A percentile compares a stretch with the other conserved stretches of the same genome.
These are phyloP conservation scores for Acholoe squamosa DNA, from an alignment of 2,888 invertebrate genomes.

Conservation along the genomic window DNA sequence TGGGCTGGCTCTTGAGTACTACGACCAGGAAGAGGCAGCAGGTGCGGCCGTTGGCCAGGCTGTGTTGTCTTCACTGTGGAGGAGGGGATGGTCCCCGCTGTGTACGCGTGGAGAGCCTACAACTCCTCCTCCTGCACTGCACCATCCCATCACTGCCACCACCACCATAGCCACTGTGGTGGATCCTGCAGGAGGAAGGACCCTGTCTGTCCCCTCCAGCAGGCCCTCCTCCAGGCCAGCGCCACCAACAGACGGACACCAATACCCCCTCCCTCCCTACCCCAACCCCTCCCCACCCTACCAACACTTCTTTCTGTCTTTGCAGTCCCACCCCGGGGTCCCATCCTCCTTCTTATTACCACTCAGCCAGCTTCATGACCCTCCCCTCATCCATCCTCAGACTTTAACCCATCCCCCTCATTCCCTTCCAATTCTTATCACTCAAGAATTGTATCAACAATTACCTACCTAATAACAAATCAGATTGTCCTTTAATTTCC, in stretches of 20 bases:
- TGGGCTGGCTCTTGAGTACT: too few relatives aligned
- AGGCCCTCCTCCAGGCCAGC: neutral
- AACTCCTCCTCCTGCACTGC: too few relatives aligned
- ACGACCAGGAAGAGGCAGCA: neutral
- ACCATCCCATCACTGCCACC: neutral
- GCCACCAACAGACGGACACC: constrained; percentile 12
- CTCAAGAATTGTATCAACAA: neutral
- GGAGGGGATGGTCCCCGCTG: neutral
- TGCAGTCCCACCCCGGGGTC: neutral
- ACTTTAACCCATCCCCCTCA: too few relatives aligned
- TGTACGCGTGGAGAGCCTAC: too few relatives aligned
- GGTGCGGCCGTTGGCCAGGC: neutral
- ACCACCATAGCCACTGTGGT: constrained; percentile 6
- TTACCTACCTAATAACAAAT: neutral
- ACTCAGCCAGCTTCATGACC: too few relatives aligned
- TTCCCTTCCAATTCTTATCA: too few relatives aligned
- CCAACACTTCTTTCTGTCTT: neutral
- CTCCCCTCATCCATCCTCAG: too few relatives aligned
- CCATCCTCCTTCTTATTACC: neutral
- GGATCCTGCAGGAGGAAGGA: neutral
- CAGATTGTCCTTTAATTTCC: neutral
- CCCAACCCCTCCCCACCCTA: neutral
- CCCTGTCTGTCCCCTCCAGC: constrained; percentile 8
- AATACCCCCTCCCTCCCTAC: neutral
- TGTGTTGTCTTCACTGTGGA: neutral